Conservation (phyloP, 2,888 invertebrate genomes). For the Tenthredo distinguenda region DNA sequence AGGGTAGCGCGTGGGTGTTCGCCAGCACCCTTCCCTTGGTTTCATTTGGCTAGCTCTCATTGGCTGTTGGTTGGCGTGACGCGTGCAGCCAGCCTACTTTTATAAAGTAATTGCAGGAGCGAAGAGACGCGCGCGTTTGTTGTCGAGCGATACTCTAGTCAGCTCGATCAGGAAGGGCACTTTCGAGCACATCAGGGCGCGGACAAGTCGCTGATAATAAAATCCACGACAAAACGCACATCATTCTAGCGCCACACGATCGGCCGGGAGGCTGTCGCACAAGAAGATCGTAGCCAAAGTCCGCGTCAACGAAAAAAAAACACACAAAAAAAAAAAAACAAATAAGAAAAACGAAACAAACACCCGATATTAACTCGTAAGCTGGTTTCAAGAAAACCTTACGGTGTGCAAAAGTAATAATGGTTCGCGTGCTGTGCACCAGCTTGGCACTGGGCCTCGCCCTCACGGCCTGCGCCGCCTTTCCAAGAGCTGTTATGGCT, state of each 20-base stretch:
- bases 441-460: constrained; percentile 75
- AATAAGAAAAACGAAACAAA: neutral
- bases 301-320: neutral
- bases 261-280: constrained; percentile 21
- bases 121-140: constrained; percentile 48
- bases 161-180: constrained; percentile 22
- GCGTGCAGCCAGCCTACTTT: constrained; percentile 46
- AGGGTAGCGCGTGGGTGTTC: constrained; percentile 51
- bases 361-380: neutral
- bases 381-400: neutral
- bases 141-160: constrained; percentile 40
- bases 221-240: neutral
- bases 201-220: constrained; percentile 31
- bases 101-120: constrained; percentile 39
- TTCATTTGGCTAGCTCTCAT: constrained; percentile 30
- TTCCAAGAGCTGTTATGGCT: constrained; percentile 85
- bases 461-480: constrained; percentile 80
- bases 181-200: constrained; percentile 34
- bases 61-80: constrained; percentile 45
- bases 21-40: constrained; percentile 42
- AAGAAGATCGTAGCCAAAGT: neutral
- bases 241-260: neutral
- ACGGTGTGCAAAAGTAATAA: constrained; percentile 49
- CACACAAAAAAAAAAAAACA: neutral
- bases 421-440: constrained; percentile 66